A percentile compares a stretch with the other conserved stretches of the same genome.
These are phyloP conservation scores for Leucosticte australis DNA, from an alignment of 2,113 vertebrate species.

Conservation along the genomic window DNA sequence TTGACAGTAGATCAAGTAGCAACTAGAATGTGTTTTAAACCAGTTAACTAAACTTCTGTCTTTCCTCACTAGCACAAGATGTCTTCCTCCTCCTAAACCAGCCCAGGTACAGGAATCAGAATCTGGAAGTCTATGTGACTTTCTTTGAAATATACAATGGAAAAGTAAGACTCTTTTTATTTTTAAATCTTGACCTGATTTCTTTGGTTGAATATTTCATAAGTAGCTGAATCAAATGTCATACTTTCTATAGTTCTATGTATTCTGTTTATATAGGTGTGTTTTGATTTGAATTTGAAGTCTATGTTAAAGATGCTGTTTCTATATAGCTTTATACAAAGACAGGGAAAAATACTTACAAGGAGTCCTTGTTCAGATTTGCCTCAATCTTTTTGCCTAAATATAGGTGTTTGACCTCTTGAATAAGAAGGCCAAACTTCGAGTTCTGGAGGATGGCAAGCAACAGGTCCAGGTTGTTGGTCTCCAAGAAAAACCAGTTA, in stretches of 20 bases:
- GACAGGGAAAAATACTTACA: background rate
- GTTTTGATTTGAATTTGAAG: background rate
- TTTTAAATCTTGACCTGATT: background rate
- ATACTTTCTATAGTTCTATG: background rate
- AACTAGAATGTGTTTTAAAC: background rate
- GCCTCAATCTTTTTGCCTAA: background rate
- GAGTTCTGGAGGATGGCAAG: slow-evolving; percentile 92
- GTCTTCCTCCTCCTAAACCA: slow-evolving; percentile 88
- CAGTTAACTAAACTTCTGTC: background rate
- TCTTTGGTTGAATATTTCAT: background rate
- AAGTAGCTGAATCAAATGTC: background rate
- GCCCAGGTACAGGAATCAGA: slow-evolving; percentile 73
- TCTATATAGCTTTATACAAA: background rate
- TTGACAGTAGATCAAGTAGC: background rate
- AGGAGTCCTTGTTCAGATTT: background rate
- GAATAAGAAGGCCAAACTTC: slow-evolving; percentile 92
- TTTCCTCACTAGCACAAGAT: slow-evolving; percentile 81
- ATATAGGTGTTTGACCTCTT: slow-evolving; percentile 91
- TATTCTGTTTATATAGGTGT: background rate
- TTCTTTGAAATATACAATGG: slow-evolving; percentile 99
- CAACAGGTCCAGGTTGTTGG: slow-evolving; percentile 96
- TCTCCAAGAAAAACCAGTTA: slow-evolving; percentile 83
- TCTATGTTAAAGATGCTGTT: background rate
- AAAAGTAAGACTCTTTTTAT: slow-evolving; percentile 77
- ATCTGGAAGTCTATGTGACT: slow-evolving; percentile 85